These are phyloP conservation scores for Hipposideros armiger DNA, from an alignment of 2,113 vertebrate genomes.

Conservation along the genomic window DNA sequence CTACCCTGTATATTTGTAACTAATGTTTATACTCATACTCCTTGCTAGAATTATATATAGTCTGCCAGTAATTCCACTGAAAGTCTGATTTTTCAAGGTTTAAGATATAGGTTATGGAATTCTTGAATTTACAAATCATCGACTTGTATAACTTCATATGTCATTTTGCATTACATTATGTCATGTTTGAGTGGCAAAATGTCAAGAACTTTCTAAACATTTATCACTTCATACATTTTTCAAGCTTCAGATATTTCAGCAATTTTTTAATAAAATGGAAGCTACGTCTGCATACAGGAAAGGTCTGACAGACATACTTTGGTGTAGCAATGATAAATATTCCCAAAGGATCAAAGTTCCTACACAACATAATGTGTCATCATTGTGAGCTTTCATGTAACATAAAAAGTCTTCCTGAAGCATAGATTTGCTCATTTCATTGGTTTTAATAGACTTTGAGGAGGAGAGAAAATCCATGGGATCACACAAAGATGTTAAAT, in stretches of 20 bases:
- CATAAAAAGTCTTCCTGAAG: background rate
- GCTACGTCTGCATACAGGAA: background rate
- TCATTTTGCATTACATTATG: slow-evolving; percentile 60
- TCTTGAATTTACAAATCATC: slow-evolving; percentile 40
- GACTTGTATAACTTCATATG: slow-evolving; percentile 23
- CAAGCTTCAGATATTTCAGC: slow-evolving; percentile 59
- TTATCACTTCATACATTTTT: slow-evolving; percentile 30
- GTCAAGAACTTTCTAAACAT: slow-evolving; percentile 71
- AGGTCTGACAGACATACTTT: background rate
- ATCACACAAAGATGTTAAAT: background rate
- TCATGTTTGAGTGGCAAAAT: slow-evolving; percentile 52
- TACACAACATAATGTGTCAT: background rate
- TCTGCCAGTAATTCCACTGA: background rate
- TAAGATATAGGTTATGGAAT: slow-evolving; percentile 34
- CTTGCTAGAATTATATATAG: background rate
- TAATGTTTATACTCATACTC: background rate
- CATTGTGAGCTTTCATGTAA: slow-evolving; percentile 25
- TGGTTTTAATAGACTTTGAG: slow-evolving; percentile 34
- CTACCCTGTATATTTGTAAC: background rate
- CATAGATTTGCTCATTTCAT: slow-evolving; percentile 18
- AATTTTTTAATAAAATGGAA: slow-evolving; percentile 50
- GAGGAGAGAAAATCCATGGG: background rate
- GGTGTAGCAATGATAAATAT: background rate
- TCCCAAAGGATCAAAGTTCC: background rate
- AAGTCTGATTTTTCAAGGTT: slow-evolving; percentile 51